phyloP scores from a whole-genome alignment of 2,888 invertebrate species.

The Oligia fasciuncula region DNA sequence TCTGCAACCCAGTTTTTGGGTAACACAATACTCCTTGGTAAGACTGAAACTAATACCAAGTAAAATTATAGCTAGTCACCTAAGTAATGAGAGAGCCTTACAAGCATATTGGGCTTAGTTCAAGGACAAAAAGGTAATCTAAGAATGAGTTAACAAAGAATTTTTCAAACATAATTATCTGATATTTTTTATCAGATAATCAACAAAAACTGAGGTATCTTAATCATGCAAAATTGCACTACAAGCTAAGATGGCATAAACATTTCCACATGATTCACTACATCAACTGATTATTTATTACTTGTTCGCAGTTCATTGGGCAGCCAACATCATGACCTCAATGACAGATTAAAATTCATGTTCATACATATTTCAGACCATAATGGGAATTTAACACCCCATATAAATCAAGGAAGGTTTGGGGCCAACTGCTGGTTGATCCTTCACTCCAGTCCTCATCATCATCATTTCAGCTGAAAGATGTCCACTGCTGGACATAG shows the following conservation, averaged over 20 bases:
- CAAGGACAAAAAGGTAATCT: neutral
- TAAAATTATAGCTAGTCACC: neutral
- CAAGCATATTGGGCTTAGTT: constrained; percentile 1
- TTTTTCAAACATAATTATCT: neutral
- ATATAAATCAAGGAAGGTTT: neutral
- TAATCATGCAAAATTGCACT: constrained; percentile 17
- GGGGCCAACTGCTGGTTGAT: neutral
- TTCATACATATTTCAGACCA: neutral
- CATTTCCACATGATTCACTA: constrained; percentile 41
- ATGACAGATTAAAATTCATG: constrained; percentile 17
- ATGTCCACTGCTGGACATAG: neutral
- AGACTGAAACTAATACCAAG: neutral
- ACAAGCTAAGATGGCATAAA: neutral
- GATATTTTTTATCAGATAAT: constrained; percentile 12
- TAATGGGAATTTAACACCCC: neutral
- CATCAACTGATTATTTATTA: constrained; percentile 18
- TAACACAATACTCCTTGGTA: no score
- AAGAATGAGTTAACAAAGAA: constrained; percentile 1
- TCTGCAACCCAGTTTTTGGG: no score
- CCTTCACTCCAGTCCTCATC: neutral
- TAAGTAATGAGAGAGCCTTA: neutral
- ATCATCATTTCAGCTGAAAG: neutral
- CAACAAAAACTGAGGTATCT: neutral
- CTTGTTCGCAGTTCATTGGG: constrained; percentile 37
- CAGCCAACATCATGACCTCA: constrained; percentile 21